A percentile compares a stretch with the other conserved stretches of the same genome.
Conservation (phyloP, 2,888 invertebrate species). For the Scaptomyza flava region DNA sequence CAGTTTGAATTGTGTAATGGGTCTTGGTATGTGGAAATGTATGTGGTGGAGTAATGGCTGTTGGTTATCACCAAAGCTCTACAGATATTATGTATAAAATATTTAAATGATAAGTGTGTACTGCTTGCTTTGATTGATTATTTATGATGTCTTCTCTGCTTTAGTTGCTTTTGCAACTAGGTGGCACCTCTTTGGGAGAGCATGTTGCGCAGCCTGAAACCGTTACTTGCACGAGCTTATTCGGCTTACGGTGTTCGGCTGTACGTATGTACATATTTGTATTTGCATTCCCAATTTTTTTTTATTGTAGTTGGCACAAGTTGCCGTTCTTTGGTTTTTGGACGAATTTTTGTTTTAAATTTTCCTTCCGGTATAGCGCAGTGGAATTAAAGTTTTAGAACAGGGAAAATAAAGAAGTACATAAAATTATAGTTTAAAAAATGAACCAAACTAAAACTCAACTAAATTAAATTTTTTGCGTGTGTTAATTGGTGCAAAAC, state of each 20-base stretch:
- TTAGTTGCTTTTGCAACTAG: background rate
- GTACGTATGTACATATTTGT: background rate
- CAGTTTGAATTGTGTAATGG: conserved; percentile 32
- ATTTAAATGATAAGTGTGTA: conserved; percentile 31
- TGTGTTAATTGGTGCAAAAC: conserved; percentile 24
- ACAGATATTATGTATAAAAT: conserved; percentile 18
- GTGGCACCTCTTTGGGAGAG: conserved; percentile 41
- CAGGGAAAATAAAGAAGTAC: conserved; percentile 50
- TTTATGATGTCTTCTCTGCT: background rate
- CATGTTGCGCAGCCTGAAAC: conserved; percentile 29
- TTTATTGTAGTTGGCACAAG: conserved; percentile 35
- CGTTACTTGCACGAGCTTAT: conserved; percentile 38
- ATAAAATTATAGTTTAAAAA: conserved; percentile 51
- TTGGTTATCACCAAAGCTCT: conserved; percentile 26
- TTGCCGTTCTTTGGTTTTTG: conserved; percentile 33
- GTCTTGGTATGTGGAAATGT: conserved; percentile 23
- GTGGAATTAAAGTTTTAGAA: conserved; percentile 29
- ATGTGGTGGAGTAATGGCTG: conserved; percentile 24
- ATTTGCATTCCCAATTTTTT: conserved; percentile 2
- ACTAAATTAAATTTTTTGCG: conserved; percentile 29
- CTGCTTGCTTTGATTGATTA: conserved; percentile 29
- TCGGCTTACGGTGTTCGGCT: conserved; percentile 20
- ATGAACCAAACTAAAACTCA: background rate
- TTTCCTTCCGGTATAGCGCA: conserved; percentile 20
- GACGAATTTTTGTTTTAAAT: background rate